Base-by-base conservation (phyloP, 2,113 vertebrate genomes). In the Xenopus borealis region DNA sequence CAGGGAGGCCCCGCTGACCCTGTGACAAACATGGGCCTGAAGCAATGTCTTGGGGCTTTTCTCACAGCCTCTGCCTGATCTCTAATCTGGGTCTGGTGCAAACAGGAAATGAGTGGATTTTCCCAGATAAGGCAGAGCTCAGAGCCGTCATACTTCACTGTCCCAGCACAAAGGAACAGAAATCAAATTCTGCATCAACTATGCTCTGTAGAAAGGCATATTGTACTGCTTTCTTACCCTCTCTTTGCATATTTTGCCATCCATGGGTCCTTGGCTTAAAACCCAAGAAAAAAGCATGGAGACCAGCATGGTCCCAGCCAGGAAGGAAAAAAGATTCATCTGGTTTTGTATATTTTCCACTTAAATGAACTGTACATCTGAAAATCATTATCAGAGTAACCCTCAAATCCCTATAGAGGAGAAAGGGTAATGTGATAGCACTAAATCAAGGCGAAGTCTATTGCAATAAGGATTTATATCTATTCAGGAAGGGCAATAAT, bases 31-130 rank as follows among this genome's bases (percentile, higher is more conserved):
- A 8, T 50, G 20, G 27, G 66, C 16, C 23, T 50, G 18, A 13
- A 9, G 44, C 67, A 33, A 50, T 55, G 52, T 12, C 57, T 8
- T 33, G 59, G 27, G 30, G 66, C 46, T 55, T 63, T 63, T 69
- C 73, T 69, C 73, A 76, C 73, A 76, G 52, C 59, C 57, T 76
- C 66, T 75, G 66, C 45, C 45, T 76, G 66, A 75, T 67, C 72
- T 62, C 53, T 62, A 23, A 55, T 76, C 47, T 69, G 66, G 7
- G 66, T 50, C 50, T 63, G 27, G 63, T 69, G 47, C 66, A 69
- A 69, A 69, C 66, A 76, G 73, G 73, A 76, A 69, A 69, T 76
- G 46, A 76, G 53, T 50, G 47, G 12, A 53, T 50, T 69, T 76
- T 76, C 73, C 73, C 73, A 69, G 53, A 61, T 64, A 18, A 19